Percentiles rank a stretch among this genome's conserved stretches.
These are phyloP conservation scores for Torymus aiolomorphi DNA, from an alignment of 2,888 invertebrate genomes.

Conservation along the genomic window DNA sequence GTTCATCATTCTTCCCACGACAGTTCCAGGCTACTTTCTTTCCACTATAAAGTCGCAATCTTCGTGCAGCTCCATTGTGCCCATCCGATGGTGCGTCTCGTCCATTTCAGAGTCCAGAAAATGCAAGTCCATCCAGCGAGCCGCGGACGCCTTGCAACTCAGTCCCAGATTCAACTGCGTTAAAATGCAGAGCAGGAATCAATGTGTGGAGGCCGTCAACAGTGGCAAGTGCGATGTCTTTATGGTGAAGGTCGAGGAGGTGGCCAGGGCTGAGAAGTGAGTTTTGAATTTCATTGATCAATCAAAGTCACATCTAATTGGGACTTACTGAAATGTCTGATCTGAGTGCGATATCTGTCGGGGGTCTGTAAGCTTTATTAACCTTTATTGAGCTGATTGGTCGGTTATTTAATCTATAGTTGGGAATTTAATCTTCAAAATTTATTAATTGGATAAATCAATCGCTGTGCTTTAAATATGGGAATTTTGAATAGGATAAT, in stretches of 20 bases:
- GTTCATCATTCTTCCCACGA: neutral
- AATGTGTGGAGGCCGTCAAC: constrained; percentile 83
- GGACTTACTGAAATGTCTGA: too few species aligned
- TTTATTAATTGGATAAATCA: too few species aligned
- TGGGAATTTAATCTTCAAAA: too few species aligned
- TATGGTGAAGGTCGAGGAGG: constrained; percentile 83
- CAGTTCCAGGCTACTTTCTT: constrained; percentile 72
- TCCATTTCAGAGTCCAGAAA: constrained; percentile 84
- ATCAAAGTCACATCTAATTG: too few species aligned
- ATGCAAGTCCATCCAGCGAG: constrained; percentile 87
- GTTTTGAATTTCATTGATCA: constrained; percentile 27
- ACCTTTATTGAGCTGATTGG: too few species aligned
- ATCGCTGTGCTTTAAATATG: too few species aligned
- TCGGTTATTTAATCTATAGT: too few species aligned
- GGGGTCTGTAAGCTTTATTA: too few species aligned
- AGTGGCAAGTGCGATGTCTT: constrained; percentile 84
- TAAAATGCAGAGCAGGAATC: constrained; percentile 78
- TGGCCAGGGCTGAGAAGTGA: constrained; percentile 83
- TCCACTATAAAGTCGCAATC: constrained; percentile 67
- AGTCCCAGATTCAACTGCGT: constrained; percentile 88
- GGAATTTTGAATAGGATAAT: too few species aligned
- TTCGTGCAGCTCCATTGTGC: constrained; percentile 69
- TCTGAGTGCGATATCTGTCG: too few species aligned
- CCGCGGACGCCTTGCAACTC: constrained; percentile 84
- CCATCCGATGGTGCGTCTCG: constrained; percentile 79